Evolutionary conservation across 2,888 invertebrate species (phyloP), one percentile per base, ranked within the genome.

Genomic region (Epistrophella euchroma): DNA sequence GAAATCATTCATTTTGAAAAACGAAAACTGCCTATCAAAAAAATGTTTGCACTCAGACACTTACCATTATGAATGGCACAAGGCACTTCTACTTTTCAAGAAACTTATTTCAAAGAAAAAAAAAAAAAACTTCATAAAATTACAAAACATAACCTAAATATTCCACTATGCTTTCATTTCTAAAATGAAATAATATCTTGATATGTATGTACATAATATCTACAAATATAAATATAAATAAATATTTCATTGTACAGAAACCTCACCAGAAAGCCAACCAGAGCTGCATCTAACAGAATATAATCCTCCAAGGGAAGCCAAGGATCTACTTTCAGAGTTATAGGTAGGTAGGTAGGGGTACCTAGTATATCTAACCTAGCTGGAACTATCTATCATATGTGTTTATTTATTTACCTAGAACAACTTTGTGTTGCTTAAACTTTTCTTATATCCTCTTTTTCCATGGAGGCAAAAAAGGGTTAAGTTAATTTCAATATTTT

Each of bases 401-500:
- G 2, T 62, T n/a, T 60, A 40, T 22, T 43, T 28, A 66, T 25
- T 43, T 43, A 66, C 32, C 35, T 50, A 52, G 13, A 17, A 56
- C 17, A 64, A 19, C 25, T 60, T 19, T 55, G 55, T 22, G 43
- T 25, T 70, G 47, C 22, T 50, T 55, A 52, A 70, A 80, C 68
- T 76, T 81, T 76, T 62, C 76, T 81, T 76, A 56, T 47, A 80
- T 62, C 45, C 60, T 75, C 17, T 52, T 62, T 28, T 58, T 43
- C n/a, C 22, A 22, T 32, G 4, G 7, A 52, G 52, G 19, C 3
- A 47, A 58, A 25, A 22, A 55, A n/a, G 58, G 80, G 58, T 43
- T 75, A 80, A 84, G 80, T 80, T 80, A 75, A 84, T 80, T 84
- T 84, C 71, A 75, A 84, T 84, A 84, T 84, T 75, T 80, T 80